phyloP scores from a whole-genome alignment of 2,888 invertebrate genomes.

The Cataglyphis cursor region DNA sequence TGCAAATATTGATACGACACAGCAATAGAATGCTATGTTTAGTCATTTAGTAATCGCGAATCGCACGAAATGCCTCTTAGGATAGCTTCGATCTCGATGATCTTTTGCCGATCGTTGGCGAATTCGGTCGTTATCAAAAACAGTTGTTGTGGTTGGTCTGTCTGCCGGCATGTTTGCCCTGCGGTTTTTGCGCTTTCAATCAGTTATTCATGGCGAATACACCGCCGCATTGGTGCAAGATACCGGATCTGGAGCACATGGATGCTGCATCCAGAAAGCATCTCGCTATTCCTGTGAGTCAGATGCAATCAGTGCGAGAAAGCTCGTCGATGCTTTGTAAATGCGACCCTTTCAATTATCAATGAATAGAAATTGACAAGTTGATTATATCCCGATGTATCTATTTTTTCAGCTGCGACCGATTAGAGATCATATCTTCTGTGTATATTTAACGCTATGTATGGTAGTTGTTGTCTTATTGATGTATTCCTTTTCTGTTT shows the following conservation, averaged over 20 bases:
- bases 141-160: conserved; percentile 94
- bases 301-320: conserved; percentile 68
- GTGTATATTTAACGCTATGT: background rate
- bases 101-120: conserved; percentile 94
- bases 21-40: background rate
- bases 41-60: background rate
- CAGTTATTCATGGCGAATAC: conserved; percentile 96
- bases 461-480: background rate
- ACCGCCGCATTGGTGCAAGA: conserved; percentile 95
- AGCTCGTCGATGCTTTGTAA: background rate
- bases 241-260: conserved; percentile 89
- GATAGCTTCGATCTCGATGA: conserved; percentile 94
- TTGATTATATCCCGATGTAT: background rate
- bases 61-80: conserved; percentile 74
- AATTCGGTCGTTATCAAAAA: conserved; percentile 96
- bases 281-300: conserved; percentile 89
- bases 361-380: background rate
- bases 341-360: background rate
- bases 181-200: conserved; percentile 97
- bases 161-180: conserved; percentile 95
- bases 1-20: background rate
- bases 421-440: background rate
- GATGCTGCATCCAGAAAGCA: conserved; percentile 87
- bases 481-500: background rate
- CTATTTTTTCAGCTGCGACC: background rate